Evolutionary conservation across 64 coral and sea anemone genomes (phyloP), one percentile per base, ranked within the genome.

Genomic region (Orbicella faveolata): DNA sequence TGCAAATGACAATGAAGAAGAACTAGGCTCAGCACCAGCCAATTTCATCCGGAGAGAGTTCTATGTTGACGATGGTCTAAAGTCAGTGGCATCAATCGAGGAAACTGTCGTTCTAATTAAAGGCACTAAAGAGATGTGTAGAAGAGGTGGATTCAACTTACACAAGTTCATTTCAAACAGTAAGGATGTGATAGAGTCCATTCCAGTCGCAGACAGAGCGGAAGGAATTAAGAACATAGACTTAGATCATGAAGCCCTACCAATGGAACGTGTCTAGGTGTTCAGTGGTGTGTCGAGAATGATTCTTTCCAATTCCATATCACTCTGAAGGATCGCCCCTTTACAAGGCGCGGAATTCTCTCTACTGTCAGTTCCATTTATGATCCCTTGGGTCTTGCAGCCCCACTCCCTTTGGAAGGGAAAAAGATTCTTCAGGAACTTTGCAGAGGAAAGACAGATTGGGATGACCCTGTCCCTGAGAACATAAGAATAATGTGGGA

Each of bases 31-130:
- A 39, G 63, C 69, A 79, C 18, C 81, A 25, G 70, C 84, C 35
- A 41, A 93, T 16, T 80, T 87, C 76, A 21, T 93, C 3, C 48
- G 52, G 0, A 79, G 66, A 34, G 35, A 81, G 14, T 93, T 88
- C 65, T 93, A 93, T 80, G 91, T 93, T 0, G 91, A 92, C 19
- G 90, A 92, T 63, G 73, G 81, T 35, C 61, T 92, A 11, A 92
- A 86, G 21, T 92, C 90, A 23, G 83, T 87, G 12, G 6, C 73
- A 9, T 21, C 81, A 36, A 75, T 86, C 1, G 74, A 67, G 52
- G 74, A 92, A 33, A 62, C 82, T 4, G 74, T 92, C 9, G 16
- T 17, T 1, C 61, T 92, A 18, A 75, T 86, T 44, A 86, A 87
- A 84, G 74, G 51, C 11, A 63, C 75, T 20, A 84, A 78, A n/a